phyloP scores from a whole-genome alignment of 2,888 invertebrate genomes.

The Chrysopilus asiliformis region DNA sequence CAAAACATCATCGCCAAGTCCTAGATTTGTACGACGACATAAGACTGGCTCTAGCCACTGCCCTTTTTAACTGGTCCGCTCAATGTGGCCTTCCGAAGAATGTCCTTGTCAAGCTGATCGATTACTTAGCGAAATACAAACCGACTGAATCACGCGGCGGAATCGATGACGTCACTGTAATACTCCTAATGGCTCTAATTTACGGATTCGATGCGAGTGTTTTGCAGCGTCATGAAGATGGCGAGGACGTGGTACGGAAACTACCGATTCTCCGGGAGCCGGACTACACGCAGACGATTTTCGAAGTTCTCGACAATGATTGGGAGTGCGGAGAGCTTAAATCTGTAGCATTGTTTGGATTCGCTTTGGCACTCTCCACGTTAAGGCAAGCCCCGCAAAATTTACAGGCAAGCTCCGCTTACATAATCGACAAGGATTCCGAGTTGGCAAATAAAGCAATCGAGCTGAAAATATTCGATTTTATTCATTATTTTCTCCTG shows the following conservation, averaged over 20 bases:
- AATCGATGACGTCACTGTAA: constrained; percentile 64
- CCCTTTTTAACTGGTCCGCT: constrained; percentile 62
- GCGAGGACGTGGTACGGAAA: constrained; percentile 55
- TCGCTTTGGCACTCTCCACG: constrained; percentile 53
- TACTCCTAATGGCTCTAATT: constrained; percentile 68
- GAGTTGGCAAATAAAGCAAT: constrained; percentile 44
- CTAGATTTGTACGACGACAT: constrained; percentile 63
- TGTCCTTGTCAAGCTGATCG: constrained; percentile 49
- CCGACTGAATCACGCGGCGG: constrained; percentile 50
- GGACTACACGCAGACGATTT: constrained; percentile 41
- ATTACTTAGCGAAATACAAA: constrained; percentile 26
- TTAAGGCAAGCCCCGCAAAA: constrained; percentile 45
- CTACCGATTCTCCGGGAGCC: constrained; percentile 51
- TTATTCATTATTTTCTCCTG: constrained; percentile 58
- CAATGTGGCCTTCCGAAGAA: constrained; percentile 61
- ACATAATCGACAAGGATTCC: constrained; percentile 41
- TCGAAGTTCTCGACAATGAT: constrained; percentile 37
- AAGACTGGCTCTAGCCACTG: constrained; percentile 52
- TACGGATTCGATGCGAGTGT: constrained; percentile 74
- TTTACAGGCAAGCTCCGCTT: constrained; percentile 40
- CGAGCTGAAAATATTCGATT: constrained; percentile 64
- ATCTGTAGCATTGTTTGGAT: constrained; percentile 52
- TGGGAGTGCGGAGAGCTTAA: constrained; percentile 28
- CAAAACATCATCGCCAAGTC: constrained; percentile 69
- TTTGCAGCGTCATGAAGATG: constrained; percentile 59